Evolutionary conservation across 2,113 vertebrate species (phyloP), one percentile per base, ranked within the genome.

Genomic region (Tenrec ecaudatus): DNA sequence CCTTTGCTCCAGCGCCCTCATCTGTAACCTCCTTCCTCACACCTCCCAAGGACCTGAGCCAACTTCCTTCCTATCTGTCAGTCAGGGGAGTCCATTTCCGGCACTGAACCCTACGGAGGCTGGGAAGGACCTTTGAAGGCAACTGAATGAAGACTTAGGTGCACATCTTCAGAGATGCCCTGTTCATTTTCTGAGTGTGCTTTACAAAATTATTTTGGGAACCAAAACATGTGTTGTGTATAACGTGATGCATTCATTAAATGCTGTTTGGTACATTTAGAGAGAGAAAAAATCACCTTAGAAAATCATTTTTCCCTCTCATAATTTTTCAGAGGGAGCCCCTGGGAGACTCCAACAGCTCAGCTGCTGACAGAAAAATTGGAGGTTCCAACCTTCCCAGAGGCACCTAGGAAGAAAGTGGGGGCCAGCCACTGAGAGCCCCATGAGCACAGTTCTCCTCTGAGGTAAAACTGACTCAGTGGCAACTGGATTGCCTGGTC

Each of bases 131-230:
- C 82, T 90, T 73, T 15, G 33, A 82, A 90, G 20, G 71, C 23
- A 83, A 80, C 60, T 20, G 9, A 69, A 57, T 15, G 38, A 57
- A 73, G 10, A 25, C 53, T 16, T 19, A 43, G 31, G 71, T 62
- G 23, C 89, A 78, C 71, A 80, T 53, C n/a, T 68, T 78, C 57
- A 82, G 9, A 27, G 4, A 68, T 3, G 57, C 75, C 38, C 89
- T 40, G 31, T 68, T 81, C 68, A 62, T 66, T 92, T 92, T 78
- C 83, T 68, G 58, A 27, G 33, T 40, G 38, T 25, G 33, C 60
- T 90, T 95, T 79, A 85, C 33, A 88, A 88, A 90, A 93, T 89
- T 92, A 88, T 64, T 95, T 95, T 82, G 62, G 88, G 90, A 79
- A 90, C 58, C 31, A 62, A 93, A 80, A 43, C 68, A 58, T 80